Evolutionary conservation across 2,797 vertebrate genomes (phyloP), one percentile per base, ranked within the genome.

Genomic region (Typhlichthys subterraneus): DNA sequence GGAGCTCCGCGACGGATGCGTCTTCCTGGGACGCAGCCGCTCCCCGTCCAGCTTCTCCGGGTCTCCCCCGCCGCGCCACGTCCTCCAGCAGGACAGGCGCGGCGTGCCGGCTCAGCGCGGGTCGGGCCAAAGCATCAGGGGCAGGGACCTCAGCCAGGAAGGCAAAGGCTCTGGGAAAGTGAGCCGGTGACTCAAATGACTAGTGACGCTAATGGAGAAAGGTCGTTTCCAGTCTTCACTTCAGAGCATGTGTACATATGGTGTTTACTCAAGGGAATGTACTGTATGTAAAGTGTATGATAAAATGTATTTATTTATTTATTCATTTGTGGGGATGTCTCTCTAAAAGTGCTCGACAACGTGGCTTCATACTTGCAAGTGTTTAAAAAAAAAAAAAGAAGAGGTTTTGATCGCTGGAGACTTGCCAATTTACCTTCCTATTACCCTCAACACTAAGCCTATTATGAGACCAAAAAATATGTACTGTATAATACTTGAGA

Each of bases 1-100:
- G 69, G 96, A 96, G 69, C 89, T 93, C 59, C 89, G 94, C 0
- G 94, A 96, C n/a, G 89, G 91, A 12, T 67, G 12, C 2, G 56
- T 45, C 0, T 64, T 82, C 72, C 89, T 89, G 67, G 95, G 93
- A 69, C 95, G 95, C 82, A 97, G 96, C 91, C 95, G 93, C 82
- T 96, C 95, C 0, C 96, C 96, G 12, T 94, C 95, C 11, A 96
- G 94, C 85, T 91, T 95, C 74, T 95, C 95, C 1, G 93, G 95
- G 69, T 97, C 95, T 29, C 96, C 96, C n/a, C 94, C 94, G 19
- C 93, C 94, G 60, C 94, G 94, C 19, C 93, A 95, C 62, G 88
- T 89, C 84, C 81, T 89, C 50, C 60, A 80, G 0, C 87, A 81
- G 2, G 88, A 84, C 52, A 61, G 87, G 47, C 46, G 65, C 3